Evolutionary conservation across 2,113 vertebrate genomes (phyloP).

Genomic region (Takifugu bimaculatus): DNA sequence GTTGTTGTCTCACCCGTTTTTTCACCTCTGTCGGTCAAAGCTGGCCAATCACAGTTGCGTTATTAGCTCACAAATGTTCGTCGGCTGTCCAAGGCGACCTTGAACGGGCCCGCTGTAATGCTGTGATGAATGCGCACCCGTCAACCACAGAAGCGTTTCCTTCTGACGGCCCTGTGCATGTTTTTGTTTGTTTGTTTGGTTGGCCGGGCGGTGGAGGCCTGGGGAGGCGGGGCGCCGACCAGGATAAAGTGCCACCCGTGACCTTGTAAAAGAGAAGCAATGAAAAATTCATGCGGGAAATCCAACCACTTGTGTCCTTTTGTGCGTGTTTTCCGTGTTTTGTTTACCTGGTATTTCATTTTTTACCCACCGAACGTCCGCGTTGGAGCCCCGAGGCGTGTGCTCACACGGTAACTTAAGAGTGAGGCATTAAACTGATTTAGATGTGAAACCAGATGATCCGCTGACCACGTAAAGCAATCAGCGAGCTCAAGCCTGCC

Average conservation of each 20-base stretch:
- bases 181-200: constrained; percentile 39
- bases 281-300: constrained; percentile 67
- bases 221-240: constrained; percentile 18
- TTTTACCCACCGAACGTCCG: background rate
- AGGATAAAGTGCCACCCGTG: constrained; percentile 52
- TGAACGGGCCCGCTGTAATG: constrained; percentile 18
- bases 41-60: background rate
- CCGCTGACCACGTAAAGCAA: constrained; percentile 29
- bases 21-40: too few relatives aligned
- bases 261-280: constrained; percentile 63
- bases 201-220: constrained; percentile 21
- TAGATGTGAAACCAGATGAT: constrained; percentile 42
- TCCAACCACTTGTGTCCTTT: constrained; percentile 36
- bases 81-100: constrained; percentile 16
- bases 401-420: constrained; percentile 17
- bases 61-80: background rate
- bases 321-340: constrained; percentile 23
- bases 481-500: constrained; percentile 29
- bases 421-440: constrained; percentile 27
- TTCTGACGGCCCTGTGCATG: constrained; percentile 12
- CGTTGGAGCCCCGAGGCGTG: background rate
- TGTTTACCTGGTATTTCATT: constrained; percentile 21
- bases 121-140: constrained; percentile 17
- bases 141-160: constrained; percentile 7
- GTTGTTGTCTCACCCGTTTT: too few relatives aligned